Conservation (phyloP, 2,888 invertebrate genomes). For the Tupiocoris notatus region DNA sequence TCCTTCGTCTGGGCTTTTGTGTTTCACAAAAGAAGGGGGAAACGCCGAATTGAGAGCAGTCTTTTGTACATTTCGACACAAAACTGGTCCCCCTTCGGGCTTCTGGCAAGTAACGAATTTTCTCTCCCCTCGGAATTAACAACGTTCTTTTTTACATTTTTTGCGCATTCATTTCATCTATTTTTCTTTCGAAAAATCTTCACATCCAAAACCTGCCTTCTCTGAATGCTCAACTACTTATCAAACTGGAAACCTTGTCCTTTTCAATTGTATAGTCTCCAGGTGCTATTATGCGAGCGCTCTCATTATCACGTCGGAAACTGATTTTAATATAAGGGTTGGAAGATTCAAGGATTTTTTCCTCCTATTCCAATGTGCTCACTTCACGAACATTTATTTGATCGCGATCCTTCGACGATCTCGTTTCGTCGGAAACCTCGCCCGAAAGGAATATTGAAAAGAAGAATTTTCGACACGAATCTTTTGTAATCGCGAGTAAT, state of each 20-base stretch:
- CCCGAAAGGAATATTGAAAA: too few relatives aligned
- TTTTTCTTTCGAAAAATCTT: background rate
- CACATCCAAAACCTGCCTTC: too few relatives aligned
- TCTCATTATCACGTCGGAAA: background rate
- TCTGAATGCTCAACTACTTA: too few relatives aligned
- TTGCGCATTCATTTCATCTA: background rate
- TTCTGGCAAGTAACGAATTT: background rate
- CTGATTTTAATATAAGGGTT: background rate
- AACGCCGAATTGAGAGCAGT: background rate
- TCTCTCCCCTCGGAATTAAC: background rate
- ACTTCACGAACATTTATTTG: too few relatives aligned
- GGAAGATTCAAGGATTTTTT: background rate
- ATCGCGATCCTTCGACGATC: too few relatives aligned
- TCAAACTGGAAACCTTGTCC: background rate
- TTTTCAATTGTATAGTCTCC: background rate
- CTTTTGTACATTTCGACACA: background rate
- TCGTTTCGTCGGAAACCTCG: too few relatives aligned
- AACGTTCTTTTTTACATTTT: background rate
- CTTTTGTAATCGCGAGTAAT: too few relatives aligned
- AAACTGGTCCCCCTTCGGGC: background rate
- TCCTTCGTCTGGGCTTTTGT: background rate
- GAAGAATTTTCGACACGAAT: too few relatives aligned
- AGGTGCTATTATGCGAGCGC: background rate
- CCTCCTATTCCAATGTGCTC: too few relatives aligned
- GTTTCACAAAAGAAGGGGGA: background rate